These are phyloP conservation scores for Penaeus indicus DNA, from an alignment of 1,140 invertebrate genomes.

Conservation along the genomic window DNA sequence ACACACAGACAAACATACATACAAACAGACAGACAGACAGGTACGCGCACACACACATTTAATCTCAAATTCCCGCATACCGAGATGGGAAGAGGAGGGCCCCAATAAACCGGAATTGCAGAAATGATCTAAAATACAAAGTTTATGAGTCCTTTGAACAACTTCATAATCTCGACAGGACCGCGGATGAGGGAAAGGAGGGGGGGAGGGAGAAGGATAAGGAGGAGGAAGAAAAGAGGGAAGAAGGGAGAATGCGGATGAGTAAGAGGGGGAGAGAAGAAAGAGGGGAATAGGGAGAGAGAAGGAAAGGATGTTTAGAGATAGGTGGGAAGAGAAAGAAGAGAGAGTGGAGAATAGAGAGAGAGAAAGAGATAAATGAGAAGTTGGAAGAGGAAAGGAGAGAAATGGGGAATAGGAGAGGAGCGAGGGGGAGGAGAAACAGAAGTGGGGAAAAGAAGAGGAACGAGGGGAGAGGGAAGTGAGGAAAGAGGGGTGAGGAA, in stretches of 20 bases:
- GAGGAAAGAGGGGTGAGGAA: too few relatives aligned
- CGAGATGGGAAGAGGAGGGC: too few relatives aligned
- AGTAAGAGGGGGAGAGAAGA: background rate
- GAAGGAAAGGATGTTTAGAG: background rate
- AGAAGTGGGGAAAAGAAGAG: background rate
- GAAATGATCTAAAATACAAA: too few relatives aligned
- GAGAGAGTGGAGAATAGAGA: background rate
- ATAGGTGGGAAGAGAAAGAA: background rate
- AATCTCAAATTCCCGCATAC: too few relatives aligned
- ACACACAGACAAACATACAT: too few relatives aligned
- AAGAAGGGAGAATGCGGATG: background rate
- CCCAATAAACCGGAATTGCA: too few relatives aligned
- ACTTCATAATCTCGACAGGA: background rate
- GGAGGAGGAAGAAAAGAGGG: background rate
- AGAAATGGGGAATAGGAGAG: background rate
- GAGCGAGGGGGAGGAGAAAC: background rate
- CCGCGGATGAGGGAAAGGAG: background rate
- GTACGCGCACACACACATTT: too few relatives aligned
- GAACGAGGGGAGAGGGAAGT: background rate
- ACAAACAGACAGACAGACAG: too few relatives aligned
- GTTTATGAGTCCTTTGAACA: too few relatives aligned
- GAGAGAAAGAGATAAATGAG: background rate
- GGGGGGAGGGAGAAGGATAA: background rate
- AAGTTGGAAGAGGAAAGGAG: background rate
- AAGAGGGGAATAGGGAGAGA: background rate